phyloP scores from a whole-genome alignment of 2,113 vertebrate species.

The Connochaetes taurinus region DNA sequence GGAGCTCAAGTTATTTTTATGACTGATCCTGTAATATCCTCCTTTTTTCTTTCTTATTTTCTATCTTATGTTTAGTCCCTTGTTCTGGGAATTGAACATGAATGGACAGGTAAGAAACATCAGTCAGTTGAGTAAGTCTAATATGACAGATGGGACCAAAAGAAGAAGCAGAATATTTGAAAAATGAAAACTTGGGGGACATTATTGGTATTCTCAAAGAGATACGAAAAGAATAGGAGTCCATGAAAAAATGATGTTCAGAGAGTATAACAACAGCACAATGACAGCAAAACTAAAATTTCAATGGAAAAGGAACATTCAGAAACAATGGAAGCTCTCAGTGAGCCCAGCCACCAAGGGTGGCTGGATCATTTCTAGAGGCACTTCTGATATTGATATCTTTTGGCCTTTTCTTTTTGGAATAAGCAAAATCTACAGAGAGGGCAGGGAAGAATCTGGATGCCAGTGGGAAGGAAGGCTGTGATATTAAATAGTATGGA shows the following conservation, averaged over 20 bases:
- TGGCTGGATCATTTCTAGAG: background rate
- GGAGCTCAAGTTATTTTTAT: background rate
- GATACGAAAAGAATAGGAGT: background rate
- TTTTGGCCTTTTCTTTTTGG: background rate
- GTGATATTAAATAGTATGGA: background rate
- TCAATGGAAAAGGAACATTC: background rate
- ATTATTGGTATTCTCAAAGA: background rate
- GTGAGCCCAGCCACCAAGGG: background rate
- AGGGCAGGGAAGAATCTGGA: background rate
- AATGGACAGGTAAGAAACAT: background rate
- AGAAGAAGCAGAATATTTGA: background rate
- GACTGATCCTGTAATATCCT: background rate
- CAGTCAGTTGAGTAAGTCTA: background rate
- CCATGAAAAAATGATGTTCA: background rate
- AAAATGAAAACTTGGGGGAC: background rate
- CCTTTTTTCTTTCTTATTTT: background rate
- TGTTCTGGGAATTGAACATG: background rate
- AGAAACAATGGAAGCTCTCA: background rate
- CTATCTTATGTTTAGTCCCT: background rate
- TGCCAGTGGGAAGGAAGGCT: background rate
- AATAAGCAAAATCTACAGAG: background rate
- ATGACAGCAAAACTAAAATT: background rate
- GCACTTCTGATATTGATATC: background rate
- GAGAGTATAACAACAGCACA: background rate
- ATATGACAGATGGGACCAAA: background rate